Evolutionary conservation across 2,113 vertebrate species (phyloP).

Genomic region (Pycnonotus jocosus): DNA sequence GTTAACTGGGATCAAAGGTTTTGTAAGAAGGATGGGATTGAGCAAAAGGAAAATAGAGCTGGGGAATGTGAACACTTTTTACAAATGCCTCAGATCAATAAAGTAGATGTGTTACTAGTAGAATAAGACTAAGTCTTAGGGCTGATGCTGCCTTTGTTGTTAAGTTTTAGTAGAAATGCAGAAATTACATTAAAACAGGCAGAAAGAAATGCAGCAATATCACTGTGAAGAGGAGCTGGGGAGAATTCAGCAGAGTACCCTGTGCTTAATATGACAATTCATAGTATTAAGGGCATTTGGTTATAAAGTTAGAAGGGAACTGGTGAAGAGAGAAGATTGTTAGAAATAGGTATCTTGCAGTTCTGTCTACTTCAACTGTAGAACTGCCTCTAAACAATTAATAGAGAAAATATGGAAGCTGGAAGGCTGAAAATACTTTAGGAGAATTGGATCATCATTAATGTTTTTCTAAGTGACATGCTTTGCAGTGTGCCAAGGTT

Average conservation of each 20-base stretch:
- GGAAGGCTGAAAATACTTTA: background rate
- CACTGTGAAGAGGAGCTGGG: background rate
- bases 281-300: background rate
- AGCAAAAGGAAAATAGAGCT: background rate
- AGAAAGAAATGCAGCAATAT: background rate
- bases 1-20: background rate
- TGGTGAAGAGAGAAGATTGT: background rate
- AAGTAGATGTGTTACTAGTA: background rate
- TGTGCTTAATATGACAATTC: background rate
- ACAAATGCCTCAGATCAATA: background rate
- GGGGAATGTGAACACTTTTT: background rate
- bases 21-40: background rate
- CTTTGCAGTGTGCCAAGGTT: background rate
- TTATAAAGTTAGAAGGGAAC: background rate
- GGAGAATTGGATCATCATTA: background rate
- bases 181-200: background rate
- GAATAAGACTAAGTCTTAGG: background rate
- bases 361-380: background rate
- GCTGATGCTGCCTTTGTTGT: background rate
- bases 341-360: background rate
- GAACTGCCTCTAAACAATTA: background rate
- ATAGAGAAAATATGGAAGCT: background rate
- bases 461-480: background rate
- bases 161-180: background rate
- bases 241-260: background rate